Conservation (phyloP, 2,113 vertebrate species). For the Larimichthys crocea region DNA sequence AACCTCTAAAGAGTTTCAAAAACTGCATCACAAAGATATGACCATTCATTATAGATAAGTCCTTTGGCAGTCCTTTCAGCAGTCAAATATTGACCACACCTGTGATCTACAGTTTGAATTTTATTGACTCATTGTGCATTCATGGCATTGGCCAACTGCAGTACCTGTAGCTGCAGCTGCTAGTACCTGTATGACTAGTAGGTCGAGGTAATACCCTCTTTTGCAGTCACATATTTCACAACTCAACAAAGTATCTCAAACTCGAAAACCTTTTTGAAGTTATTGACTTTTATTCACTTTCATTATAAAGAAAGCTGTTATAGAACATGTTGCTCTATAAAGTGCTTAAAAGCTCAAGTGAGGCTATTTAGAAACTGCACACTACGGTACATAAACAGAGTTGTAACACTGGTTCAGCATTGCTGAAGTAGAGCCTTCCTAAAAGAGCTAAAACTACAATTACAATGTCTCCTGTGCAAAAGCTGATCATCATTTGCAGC, state of each 20-base stretch:
- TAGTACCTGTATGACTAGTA: constrained; percentile 19
- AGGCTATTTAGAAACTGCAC: constrained; percentile 18
- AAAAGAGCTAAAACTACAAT: background rate
- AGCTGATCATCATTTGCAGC: background rate
- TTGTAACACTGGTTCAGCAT: constrained; percentile 63
- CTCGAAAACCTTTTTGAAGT: background rate
- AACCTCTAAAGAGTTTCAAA: background rate
- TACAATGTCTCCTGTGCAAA: background rate
- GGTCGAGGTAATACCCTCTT: background rate
- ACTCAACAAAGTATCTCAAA: background rate
- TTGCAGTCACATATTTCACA: too few species aligned
- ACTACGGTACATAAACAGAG: constrained; percentile 15
- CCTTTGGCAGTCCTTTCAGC: background rate
- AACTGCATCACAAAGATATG: background rate
- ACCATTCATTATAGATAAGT: background rate
- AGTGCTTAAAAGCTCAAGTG: constrained; percentile 23
- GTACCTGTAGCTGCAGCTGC: background rate
- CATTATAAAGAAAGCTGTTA: background rate
- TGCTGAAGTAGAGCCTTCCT: background rate
- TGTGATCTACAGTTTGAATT: constrained; percentile 8
- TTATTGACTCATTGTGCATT: background rate
- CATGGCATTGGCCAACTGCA: background rate
- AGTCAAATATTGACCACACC: constrained; percentile 16
- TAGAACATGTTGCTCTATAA: constrained; percentile 27
- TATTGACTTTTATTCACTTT: constrained; percentile 44